Conservation (phyloP, 2,113 vertebrate species). For the Agelaius phoeniceus region DNA sequence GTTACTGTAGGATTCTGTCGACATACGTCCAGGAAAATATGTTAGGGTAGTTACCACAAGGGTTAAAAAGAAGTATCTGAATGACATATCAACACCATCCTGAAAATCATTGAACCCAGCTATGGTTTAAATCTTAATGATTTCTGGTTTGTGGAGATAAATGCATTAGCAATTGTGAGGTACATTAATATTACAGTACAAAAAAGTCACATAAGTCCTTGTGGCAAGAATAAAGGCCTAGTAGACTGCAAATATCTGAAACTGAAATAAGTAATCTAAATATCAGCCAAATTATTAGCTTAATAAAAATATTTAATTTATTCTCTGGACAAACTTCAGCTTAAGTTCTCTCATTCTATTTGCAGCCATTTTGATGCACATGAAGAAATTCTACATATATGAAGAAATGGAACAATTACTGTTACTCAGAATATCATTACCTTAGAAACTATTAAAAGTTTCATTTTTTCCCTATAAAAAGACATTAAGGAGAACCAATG, state of each 20-base stretch:
- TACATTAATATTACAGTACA: neutral
- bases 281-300: neutral
- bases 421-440: neutral
- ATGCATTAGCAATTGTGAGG: neutral
- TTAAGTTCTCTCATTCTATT: neutral
- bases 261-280: neutral
- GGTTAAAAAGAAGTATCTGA: neutral
- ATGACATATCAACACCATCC: neutral
- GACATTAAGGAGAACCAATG: accelerated
- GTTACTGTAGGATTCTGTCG: neutral
- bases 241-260: neutral
- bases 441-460: neutral
- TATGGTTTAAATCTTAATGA: neutral
- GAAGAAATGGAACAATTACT: neutral
- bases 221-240: neutral
- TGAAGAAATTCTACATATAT: neutral
- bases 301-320: neutral
- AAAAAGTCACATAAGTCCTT: neutral
- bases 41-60: neutral
- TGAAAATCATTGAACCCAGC: neutral
- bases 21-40: neutral
- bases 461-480: neutral
- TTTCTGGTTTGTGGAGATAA: neutral
- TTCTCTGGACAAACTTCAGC: neutral
- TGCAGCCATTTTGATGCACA: neutral